A percentile compares a stretch with the other conserved stretches of the same genome.
phyloP scores from a whole-genome alignment of 2,113 vertebrate genomes.

The Bos javanicus region DNA sequence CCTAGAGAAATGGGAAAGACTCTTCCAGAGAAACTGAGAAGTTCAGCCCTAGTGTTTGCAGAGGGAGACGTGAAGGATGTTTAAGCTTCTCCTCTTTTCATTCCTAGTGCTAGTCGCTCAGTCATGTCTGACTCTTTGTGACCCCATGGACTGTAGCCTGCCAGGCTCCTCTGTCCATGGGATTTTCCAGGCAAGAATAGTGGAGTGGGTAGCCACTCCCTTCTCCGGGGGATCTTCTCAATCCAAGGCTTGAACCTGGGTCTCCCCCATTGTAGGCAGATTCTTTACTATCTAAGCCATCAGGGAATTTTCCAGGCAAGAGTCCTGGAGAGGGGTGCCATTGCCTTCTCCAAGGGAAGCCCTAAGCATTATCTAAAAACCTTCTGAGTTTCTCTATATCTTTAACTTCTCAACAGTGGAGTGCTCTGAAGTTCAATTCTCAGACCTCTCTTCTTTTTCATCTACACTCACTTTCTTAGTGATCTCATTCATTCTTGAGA shows the following conservation, averaged over 20 bases:
- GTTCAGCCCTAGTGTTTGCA: neutral
- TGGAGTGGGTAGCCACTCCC: neutral
- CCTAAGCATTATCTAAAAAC: neutral
- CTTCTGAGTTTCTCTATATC: neutral
- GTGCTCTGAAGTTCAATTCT: neutral
- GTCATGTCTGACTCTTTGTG: neutral
- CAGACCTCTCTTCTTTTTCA: neutral
- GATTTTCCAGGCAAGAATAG: neutral
- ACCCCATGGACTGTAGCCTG: neutral
- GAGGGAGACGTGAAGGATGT: neutral
- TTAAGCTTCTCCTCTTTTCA: neutral
- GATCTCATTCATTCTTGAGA: neutral
- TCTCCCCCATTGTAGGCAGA: neutral
- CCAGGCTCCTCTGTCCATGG: neutral
- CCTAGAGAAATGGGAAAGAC: neutral
- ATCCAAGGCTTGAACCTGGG: neutral
- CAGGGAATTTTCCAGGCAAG: neutral
- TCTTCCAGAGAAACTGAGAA: neutral
- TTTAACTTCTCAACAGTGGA: neutral
- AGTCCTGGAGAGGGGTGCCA: too few relatives aligned
- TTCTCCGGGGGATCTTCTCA: neutral
- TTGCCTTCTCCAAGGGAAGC: neutral
- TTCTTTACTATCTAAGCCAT: neutral
- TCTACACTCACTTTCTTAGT: neutral
- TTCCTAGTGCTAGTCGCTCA: neutral